Percentiles rank a stretch among this genome's conserved stretches.
These are phyloP conservation scores for Galemys pyrenaicus DNA, from an alignment of 2,113 vertebrate species.

Conservation along the genomic window DNA sequence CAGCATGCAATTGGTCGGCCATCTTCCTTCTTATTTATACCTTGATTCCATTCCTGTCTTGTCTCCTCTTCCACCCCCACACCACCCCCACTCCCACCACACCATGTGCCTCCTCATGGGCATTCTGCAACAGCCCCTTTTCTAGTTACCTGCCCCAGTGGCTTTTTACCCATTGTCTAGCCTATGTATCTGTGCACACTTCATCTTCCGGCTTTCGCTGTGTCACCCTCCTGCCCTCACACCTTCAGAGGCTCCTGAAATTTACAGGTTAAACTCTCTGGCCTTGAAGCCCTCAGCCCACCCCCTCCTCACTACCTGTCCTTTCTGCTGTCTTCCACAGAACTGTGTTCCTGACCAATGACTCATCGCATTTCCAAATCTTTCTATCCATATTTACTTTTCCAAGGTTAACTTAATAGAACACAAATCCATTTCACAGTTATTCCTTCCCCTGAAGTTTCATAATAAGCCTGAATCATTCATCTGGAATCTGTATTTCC, in stretches of 20 bases:
- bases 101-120: not conserved
- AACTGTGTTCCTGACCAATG: not conserved
- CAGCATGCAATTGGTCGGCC: not conserved
- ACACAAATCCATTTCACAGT: not conserved
- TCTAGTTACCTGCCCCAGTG: not conserved
- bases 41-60: not conserved
- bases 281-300: not conserved
- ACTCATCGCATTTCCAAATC: not conserved
- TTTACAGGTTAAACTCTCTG: not conserved
- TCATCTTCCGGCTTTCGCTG: not conserved
- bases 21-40: not conserved
- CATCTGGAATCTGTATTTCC: slow-evolving; percentile 22
- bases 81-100: not conserved
- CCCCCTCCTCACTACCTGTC: too few relatives aligned
- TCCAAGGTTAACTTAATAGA: not conserved
- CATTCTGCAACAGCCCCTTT: not conserved
- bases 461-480: not conserved
- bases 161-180: not conserved
- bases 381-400: not conserved
- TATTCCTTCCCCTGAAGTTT: not conserved
- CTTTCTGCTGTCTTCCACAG: not conserved
- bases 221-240: not conserved
- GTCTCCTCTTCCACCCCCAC: too few relatives aligned
- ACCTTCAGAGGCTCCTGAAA: not conserved
- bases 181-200: not conserved